These are phyloP conservation scores for Spodoptera exigua DNA, from an alignment of 2,888 invertebrate genomes.

Conservation along the genomic window DNA sequence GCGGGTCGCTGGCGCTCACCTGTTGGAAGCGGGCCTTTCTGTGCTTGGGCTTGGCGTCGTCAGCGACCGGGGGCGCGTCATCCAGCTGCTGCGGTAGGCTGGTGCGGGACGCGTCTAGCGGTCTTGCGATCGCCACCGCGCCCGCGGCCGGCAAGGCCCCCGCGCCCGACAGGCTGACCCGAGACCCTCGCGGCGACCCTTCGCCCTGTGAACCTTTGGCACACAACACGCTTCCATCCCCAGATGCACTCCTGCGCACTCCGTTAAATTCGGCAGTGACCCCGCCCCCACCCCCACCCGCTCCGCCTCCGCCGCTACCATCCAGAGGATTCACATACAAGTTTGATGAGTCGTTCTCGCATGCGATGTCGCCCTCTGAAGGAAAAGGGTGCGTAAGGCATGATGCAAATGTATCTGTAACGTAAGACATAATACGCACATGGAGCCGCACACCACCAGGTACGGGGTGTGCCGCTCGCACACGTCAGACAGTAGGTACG, in stretches of 20 bases:
- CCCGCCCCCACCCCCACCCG: constrained; percentile 72
- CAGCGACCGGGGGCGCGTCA: constrained; percentile 80
- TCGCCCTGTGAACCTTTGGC: constrained; percentile 88
- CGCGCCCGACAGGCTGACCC: constrained; percentile 81
- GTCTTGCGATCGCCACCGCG: constrained; percentile 57
- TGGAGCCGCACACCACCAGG: constrained; percentile 79
- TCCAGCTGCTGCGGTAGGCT: constrained; percentile 81
- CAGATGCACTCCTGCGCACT: constrained; percentile 94
- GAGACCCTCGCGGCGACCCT: constrained; percentile 84
- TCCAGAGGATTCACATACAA: constrained; percentile 96
- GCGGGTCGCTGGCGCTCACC: constrained; percentile 80
- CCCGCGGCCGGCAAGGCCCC: constrained; percentile 58
- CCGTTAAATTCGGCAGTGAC: constrained; percentile 84
- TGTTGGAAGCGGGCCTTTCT: constrained; percentile 96
- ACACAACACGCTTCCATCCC: constrained; percentile 92
- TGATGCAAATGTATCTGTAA: constrained; percentile 98
- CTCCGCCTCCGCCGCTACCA: constrained; percentile 88
- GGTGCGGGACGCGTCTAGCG: constrained; percentile 82
- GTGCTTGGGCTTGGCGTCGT: constrained; percentile 92
- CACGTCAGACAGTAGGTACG: constrained; percentile 47
- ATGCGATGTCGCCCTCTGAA: constrained; percentile 94
- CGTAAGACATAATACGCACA: constrained; percentile 89
- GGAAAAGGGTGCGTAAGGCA: constrained; percentile 98
- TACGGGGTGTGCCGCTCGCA: constrained; percentile 61
- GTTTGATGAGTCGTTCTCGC: constrained; percentile 93